Conservation (phyloP, 2,888 invertebrate species). For the Phalangium opilio region DNA sequence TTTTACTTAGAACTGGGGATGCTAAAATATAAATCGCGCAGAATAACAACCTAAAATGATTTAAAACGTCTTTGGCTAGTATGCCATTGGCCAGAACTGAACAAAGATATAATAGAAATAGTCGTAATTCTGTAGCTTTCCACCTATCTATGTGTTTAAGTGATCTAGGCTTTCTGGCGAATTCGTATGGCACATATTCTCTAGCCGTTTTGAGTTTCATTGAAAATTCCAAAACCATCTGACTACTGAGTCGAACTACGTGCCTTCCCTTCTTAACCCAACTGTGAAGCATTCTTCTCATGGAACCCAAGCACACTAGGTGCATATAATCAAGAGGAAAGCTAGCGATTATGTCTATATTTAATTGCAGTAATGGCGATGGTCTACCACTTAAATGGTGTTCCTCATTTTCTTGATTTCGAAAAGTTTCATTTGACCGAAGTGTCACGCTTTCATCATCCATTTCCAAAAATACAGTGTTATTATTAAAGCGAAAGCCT, state of each 20-base stretch:
- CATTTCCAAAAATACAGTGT: background rate
- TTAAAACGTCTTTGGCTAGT: slow-evolving; percentile 16
- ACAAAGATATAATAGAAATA: slow-evolving; percentile 23
- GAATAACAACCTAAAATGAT: slow-evolving; percentile 19
- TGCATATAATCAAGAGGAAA: slow-evolving; percentile 28
- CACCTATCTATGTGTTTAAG: slow-evolving; percentile 22
- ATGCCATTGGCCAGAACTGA: slow-evolving; percentile 20
- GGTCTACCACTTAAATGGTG: slow-evolving; percentile 14
- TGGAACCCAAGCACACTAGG: slow-evolving; percentile 24
- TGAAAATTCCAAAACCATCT: background rate
- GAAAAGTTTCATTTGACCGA: slow-evolving; percentile 16
- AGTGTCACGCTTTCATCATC: too few relatives aligned
- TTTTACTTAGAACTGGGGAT: background rate
- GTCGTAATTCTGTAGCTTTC: slow-evolving; percentile 25
- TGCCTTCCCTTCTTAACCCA: slow-evolving; percentile 2
- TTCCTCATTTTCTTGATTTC: slow-evolving; percentile 16
- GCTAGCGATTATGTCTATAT: slow-evolving; percentile 19
- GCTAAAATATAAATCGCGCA: slow-evolving; percentile 19
- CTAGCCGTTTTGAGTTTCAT: background rate
- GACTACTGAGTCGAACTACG: background rate
- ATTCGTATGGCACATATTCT: slow-evolving; percentile 15
- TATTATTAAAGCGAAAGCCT: background rate
- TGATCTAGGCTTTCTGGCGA: slow-evolving; percentile 23
- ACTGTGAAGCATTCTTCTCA: slow-evolving; percentile 15
- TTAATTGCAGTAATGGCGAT: slow-evolving; percentile 10